Evolutionary conservation across 2,888 invertebrate genomes (phyloP).

Genomic region (Xestia ashworthii): DNA sequence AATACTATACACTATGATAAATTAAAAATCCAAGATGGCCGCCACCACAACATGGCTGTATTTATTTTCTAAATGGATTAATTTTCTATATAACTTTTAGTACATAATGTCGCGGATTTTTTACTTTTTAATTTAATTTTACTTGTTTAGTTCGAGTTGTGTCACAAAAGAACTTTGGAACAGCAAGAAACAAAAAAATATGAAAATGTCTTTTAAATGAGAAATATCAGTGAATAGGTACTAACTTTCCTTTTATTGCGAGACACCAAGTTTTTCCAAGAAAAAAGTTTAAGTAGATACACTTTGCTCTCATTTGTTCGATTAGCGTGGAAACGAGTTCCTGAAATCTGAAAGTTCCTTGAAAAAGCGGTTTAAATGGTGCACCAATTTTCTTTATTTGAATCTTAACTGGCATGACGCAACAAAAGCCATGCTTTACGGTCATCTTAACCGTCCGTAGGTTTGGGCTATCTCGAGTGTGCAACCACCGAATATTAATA

Average conservation of each 20-base stretch:
- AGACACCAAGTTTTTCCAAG: not conserved
- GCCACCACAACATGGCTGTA: too few species aligned
- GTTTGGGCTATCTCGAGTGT: slow-evolving; percentile 82
- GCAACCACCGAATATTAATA: slow-evolving; percentile 87
- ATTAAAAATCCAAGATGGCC: too few species aligned
- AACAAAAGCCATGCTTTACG: slow-evolving; percentile 77
- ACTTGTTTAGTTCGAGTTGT: not conserved
- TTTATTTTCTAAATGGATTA: too few species aligned
- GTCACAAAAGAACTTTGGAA: slow-evolving; percentile 1
- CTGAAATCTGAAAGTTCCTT: slow-evolving; percentile 11
- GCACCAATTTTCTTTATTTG: not conserved
- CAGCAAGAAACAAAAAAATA: not conserved
- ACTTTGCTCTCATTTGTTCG: slow-evolving; percentile 6
- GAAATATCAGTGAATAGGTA: slow-evolving; percentile 3
- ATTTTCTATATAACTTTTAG: too few species aligned
- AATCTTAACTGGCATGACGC: slow-evolving; percentile 51
- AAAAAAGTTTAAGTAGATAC: not conserved
- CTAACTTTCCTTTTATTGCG: slow-evolving; percentile 14
- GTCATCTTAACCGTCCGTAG: slow-evolving; percentile 78
- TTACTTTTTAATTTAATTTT: too few species aligned
- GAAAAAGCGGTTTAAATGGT: slow-evolving; percentile 1
- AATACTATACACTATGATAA: too few species aligned
- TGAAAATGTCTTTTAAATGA: not conserved
- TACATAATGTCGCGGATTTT: too few species aligned
- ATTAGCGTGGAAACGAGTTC: not conserved